A percentile compares a stretch with the other conserved stretches of the same genome.
phyloP scores from a whole-genome alignment of 1,140 invertebrate species.

The Araneus ventricosus region DNA sequence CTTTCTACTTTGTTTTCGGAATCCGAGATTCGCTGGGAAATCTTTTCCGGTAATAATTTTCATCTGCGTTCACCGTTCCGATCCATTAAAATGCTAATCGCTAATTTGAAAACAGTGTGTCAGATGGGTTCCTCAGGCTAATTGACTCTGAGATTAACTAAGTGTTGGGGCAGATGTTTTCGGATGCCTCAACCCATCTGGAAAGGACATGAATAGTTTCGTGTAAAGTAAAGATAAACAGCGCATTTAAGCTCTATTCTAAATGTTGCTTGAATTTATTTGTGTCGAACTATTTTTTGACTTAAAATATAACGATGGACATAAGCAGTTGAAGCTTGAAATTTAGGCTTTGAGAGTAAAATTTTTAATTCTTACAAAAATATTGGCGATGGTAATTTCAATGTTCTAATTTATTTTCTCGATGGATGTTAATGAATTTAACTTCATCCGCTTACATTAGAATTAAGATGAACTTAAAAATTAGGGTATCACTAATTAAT shows the following conservation, averaged over 20 bases:
- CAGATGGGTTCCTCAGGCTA: not conserved
- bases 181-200: not conserved
- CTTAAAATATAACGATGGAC: no score
- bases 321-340: no score
- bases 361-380: no score
- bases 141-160: conserved; percentile 21
- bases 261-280: not conserved
- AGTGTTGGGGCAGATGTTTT: conserved; percentile 2
- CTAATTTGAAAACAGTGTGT: conserved; percentile 37
- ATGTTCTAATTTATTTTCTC: no score
- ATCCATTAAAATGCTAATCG: conserved; percentile 40
- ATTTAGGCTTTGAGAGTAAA: no score
- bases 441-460: no score
- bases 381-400: no score
- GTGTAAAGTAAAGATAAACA: no score
- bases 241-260: not conserved
- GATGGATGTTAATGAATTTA: no score
- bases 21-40: not conserved
- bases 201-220: not conserved
- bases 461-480: no score
- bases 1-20: conserved; percentile 1
- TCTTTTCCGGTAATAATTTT: conserved; percentile 22
- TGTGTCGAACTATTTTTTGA: no score
- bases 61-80: not conserved
- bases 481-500: no score